These are phyloP conservation scores for Ethmia dodecea DNA, from an alignment of 2,888 invertebrate genomes.

Conservation along the genomic window DNA sequence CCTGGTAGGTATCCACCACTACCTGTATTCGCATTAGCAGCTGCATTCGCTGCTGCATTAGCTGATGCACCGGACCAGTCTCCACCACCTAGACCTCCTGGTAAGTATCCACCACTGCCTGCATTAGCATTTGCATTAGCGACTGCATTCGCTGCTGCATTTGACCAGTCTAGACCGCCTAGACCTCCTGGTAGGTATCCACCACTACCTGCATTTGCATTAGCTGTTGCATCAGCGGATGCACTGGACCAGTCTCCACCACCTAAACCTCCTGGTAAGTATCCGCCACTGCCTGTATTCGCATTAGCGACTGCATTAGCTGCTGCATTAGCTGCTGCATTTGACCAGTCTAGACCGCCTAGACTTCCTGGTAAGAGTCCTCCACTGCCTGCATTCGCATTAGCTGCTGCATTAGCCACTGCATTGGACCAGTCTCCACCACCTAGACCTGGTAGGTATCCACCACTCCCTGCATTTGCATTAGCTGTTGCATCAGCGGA, in stretches of 20 bases:
- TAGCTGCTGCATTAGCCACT: neutral
- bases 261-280: no score
- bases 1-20: constrained; percentile 7
- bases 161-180: constrained; percentile 3
- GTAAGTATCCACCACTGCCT: neutral
- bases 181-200: no score
- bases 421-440: constrained; percentile 3
- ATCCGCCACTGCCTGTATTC: constrained; percentile 12
- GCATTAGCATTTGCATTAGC: constrained; percentile 17
- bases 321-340: constrained; percentile 4
- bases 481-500: neutral
- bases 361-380: no score
- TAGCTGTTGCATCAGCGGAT: constrained; percentile 3
- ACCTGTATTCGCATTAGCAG: constrained; percentile 14
- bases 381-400: neutral
- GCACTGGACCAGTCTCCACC: constrained; percentile 1
- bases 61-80: no score
- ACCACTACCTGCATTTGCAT: constrained; percentile 12
- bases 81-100: neutral
- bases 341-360: neutral
- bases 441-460: no score
- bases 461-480: constrained; percentile 4
- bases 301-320: constrained; percentile 3
- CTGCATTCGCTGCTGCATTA: neutral
- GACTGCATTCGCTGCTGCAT: no score